Evolutionary conservation across 1,140 invertebrate genomes (phyloP).

Genomic region (Anastrepha ludens): DNA sequence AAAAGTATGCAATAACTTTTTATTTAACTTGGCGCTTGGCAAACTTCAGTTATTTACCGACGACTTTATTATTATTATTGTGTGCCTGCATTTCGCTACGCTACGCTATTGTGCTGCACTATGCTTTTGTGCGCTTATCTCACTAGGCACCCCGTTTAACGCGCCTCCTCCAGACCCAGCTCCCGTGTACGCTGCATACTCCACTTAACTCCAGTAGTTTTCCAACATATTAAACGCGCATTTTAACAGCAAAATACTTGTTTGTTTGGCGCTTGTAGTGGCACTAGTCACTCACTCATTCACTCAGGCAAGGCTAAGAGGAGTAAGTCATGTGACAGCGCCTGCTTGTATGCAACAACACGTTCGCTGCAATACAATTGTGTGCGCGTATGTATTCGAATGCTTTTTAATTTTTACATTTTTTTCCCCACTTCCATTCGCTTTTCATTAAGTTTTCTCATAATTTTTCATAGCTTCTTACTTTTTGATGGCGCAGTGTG

Average conservation of each 20-base stretch:
- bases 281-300: not conserved
- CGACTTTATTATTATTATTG: conserved; percentile 39
- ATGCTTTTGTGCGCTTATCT: not conserved
- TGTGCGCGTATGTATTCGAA: not conserved
- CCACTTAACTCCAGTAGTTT: not conserved
- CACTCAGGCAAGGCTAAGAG: not conserved
- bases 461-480: not conserved
- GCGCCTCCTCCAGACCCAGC: not conserved
- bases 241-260: conserved; percentile 36
- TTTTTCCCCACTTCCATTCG: not conserved
- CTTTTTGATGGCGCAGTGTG: not conserved
- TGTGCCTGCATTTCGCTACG: conserved; percentile 1
- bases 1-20: conserved; percentile 44
- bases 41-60: conserved; percentile 40
- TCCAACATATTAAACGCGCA: conserved; percentile 25
- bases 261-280: conserved; percentile 19
- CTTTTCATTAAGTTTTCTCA: conserved; percentile 13
- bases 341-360: conserved; percentile 6
- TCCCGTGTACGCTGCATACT: not conserved
- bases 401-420: conserved; percentile 15
- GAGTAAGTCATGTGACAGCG: not conserved
- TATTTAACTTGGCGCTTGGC: conserved; percentile 43
- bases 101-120: not conserved
- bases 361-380: not conserved
- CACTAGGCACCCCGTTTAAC: not conserved